These are phyloP conservation scores for Athalia circularis DNA, from an alignment of 2,888 invertebrate genomes.

Conservation along the genomic window DNA sequence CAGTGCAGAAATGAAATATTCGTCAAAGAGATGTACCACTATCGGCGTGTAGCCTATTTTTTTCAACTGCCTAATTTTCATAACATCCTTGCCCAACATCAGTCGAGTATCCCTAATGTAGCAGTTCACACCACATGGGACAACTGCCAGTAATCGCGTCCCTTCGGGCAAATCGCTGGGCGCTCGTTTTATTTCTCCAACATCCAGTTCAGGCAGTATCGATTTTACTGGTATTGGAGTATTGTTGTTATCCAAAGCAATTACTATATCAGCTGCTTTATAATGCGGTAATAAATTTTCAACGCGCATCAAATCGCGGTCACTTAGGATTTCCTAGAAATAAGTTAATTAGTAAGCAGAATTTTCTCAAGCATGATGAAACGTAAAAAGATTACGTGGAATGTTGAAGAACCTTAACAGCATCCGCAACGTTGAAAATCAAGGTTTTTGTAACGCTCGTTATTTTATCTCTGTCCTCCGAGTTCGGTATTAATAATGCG, in stretches of 20 bases:
- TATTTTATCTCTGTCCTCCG: not conserved
- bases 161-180: conserved; percentile 53
- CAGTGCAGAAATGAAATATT: conserved; percentile 4
- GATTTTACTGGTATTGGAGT: conserved; percentile 71
- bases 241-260: conserved; percentile 78
- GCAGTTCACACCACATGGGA: conserved; percentile 80
- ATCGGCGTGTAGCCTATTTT: conserved; percentile 74
- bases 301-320: conserved; percentile 64
- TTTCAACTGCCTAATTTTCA: conserved; percentile 81
- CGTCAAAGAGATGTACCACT: conserved; percentile 59
- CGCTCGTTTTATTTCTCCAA: conserved; percentile 58
- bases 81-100: conserved; percentile 78
- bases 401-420: not conserved
- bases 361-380: not conserved
- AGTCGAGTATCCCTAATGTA: conserved; percentile 75
- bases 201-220: conserved; percentile 52
- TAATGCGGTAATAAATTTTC: conserved; percentile 83
- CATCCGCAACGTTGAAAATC: not conserved
- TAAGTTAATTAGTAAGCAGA: not conserved
- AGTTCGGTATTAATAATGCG: not conserved
- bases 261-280: conserved; percentile 79
- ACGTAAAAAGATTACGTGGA: not conserved
- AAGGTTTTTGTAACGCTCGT: not conserved
- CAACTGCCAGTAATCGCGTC: conserved; percentile 77
- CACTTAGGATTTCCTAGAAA: conserved; percentile 11